A percentile compares a stretch with the other conserved stretches of the same genome.
phyloP scores from a whole-genome alignment of 2,113 vertebrate genomes.

The Myotis lucifugus region DNA sequence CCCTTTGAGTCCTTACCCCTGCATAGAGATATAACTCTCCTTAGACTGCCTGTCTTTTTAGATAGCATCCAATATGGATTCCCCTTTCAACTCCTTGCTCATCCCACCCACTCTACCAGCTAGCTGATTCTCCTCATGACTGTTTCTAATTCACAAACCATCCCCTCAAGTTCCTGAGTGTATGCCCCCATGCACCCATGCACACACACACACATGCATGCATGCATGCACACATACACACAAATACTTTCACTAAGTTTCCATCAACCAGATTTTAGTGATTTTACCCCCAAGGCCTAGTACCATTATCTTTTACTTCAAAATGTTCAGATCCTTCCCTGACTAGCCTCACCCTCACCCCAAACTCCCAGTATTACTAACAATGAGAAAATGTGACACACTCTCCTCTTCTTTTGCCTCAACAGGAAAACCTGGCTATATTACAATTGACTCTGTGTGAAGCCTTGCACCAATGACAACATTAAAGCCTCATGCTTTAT shows the following conservation, averaged over 20 bases:
- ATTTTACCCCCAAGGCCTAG: not conserved
- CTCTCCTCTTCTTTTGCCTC: not conserved
- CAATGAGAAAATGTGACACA: conserved; percentile 22
- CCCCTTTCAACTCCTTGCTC: not conserved
- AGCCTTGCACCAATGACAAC: conserved; percentile 43
- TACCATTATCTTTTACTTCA: not conserved
- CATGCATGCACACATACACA: not conserved
- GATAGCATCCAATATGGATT: not conserved
- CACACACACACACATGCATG: too few species aligned
- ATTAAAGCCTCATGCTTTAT: conserved; percentile 62
- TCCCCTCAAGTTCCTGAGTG: not conserved
- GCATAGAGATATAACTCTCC: not conserved
- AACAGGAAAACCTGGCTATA: conserved; percentile 45
- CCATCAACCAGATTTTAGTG: not conserved
- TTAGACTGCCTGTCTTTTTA: conserved; percentile 19
- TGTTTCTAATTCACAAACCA: not conserved
- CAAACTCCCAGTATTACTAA: not conserved
- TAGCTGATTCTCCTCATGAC: not conserved
- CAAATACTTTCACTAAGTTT: not conserved
- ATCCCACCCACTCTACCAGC: not conserved
- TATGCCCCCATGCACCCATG: not conserved
- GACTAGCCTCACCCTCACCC: not conserved
- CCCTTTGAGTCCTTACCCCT: not conserved
- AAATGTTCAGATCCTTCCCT: not conserved
- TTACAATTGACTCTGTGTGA: conserved; percentile 36